Base-by-base conservation (phyloP, 2,888 invertebrate genomes). In the Lamproptera curius region DNA sequence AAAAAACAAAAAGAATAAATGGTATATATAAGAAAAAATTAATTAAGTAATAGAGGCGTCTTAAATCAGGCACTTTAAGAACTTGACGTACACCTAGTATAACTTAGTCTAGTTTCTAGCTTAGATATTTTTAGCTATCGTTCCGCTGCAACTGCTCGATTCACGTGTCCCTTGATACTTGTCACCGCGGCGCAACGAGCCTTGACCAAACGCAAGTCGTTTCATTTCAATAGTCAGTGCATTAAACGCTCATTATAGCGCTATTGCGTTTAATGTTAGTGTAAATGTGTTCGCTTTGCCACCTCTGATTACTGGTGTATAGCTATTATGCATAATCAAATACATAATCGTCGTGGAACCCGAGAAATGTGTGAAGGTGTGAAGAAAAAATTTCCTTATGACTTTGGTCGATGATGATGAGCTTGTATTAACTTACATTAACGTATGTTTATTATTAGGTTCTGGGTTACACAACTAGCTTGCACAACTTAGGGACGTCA, bases 101-200 rank as follows among this genome's bases (percentile, higher is more conserved):
- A 23, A 23, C 5, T 23, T 23, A 23, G 23, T 4, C 4, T 23
- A n/a, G n/a, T n/a, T n/a, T n/a, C n/a, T n/a, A n/a, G n/a, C n/a
- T n/a, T n/a, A n/a, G n/a, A n/a, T 23, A 26, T 23, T 16, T 48
- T 48, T 15, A 35, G 34, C 14, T 43, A 43, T 16, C 10, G 23
- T 35, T 39, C 34, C 34, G 39, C 39, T 33, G 34, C 42, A 48
- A 34, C 42, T 23, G 38, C 38, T 43, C 16, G 15, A 15, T 43
- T 39, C 43, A 40, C 48, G 43, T 39, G 46, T 26, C 20, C 38
- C 17, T 43, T 38, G 34, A 48, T 39, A 48, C 43, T 43, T 48
- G 48, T 43, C 28, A 20, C 39, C 35, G 35, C 42, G 33, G 20
- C 42, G 20, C 20, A 10, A n/a, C n/a, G 36, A 17, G 11, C 48